These are phyloP conservation scores for Antheraea yamamai DNA, from an alignment of 2,888 invertebrate genomes.

Conservation along the genomic window DNA sequence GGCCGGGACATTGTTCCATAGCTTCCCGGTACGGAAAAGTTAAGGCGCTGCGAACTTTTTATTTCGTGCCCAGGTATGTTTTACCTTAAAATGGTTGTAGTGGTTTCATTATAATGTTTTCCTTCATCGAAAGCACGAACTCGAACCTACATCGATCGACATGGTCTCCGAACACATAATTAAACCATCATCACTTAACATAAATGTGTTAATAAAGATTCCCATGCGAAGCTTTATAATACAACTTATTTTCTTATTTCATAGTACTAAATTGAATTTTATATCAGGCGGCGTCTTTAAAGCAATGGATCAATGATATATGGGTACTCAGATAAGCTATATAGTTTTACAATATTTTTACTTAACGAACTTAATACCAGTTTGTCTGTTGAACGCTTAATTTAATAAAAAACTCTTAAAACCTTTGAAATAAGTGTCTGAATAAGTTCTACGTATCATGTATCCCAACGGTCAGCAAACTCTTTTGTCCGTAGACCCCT, in stretches of 20 bases:
- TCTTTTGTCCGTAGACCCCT: not conserved
- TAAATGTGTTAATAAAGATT: not conserved
- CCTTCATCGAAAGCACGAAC: too few relatives aligned
- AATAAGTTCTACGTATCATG: not conserved
- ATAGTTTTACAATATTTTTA: not conserved
- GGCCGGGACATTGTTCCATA: too few relatives aligned
- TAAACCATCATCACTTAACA: too few relatives aligned
- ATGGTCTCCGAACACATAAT: too few relatives aligned
- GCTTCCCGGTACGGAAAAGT: too few relatives aligned
- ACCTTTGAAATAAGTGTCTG: not conserved
- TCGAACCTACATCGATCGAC: too few relatives aligned
- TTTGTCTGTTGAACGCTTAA: not conserved
- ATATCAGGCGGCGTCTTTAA: not conserved
- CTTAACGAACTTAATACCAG: slow-evolving; percentile 4
- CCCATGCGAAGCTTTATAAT: not conserved
- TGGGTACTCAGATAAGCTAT: slow-evolving; percentile 9
- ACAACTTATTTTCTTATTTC: not conserved
- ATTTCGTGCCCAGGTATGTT: too few relatives aligned
- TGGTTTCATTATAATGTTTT: too few relatives aligned
- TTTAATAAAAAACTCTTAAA: not conserved
- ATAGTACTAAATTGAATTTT: not conserved
- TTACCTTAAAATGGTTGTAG: too few relatives aligned
- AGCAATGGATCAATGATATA: not conserved
- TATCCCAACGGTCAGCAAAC: not conserved
- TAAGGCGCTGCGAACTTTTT: too few relatives aligned